Percentiles rank a stretch among this genome's conserved stretches.
Evolutionary conservation across 1,140 invertebrate genomes (phyloP).

Genomic region (Delia radicum): DNA sequence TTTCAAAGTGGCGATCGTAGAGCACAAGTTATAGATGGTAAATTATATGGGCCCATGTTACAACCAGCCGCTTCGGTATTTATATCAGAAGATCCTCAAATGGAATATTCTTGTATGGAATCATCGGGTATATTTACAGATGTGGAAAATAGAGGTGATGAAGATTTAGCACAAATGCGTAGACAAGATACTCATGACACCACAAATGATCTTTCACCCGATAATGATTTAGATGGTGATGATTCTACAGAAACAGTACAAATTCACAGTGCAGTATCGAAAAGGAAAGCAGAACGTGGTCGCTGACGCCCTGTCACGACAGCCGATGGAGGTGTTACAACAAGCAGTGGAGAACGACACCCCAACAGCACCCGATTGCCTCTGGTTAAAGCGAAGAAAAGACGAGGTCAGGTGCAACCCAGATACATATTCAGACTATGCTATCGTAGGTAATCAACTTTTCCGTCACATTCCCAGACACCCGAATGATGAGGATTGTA

Average conservation of each 20-base stretch:
- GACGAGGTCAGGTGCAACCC: too few species aligned
- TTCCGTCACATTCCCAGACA: too few species aligned
- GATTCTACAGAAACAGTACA: constrained; percentile 58
- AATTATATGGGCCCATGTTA: constrained; percentile 69
- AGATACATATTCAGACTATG: too few species aligned
- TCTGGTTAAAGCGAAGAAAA: too few species aligned
- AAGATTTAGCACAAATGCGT: constrained; percentile 42
- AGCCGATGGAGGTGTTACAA: too few species aligned
- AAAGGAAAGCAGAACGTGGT: too few species aligned
- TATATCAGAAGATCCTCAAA: constrained; percentile 57
- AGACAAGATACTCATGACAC: constrained; percentile 41
- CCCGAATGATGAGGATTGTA: too few species aligned
- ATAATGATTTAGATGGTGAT: constrained; percentile 45
- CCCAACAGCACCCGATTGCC: too few species aligned
- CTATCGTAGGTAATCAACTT: too few species aligned
- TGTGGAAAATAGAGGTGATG: constrained; percentile 67
- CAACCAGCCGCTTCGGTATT: constrained; percentile 54
- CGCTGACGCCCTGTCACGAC: too few species aligned
- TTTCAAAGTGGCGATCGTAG: constrained; percentile 68
- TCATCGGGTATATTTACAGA: constrained; percentile 84
- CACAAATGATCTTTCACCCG: constrained; percentile 60
- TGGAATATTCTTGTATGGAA: constrained; percentile 73
- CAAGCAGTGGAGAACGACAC: too few species aligned
- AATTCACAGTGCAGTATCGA: too few species aligned
- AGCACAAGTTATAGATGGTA: constrained; percentile 81